These are phyloP conservation scores for Rutpela maculata DNA, from an alignment of 2,888 invertebrate genomes.

Conservation along the genomic window DNA sequence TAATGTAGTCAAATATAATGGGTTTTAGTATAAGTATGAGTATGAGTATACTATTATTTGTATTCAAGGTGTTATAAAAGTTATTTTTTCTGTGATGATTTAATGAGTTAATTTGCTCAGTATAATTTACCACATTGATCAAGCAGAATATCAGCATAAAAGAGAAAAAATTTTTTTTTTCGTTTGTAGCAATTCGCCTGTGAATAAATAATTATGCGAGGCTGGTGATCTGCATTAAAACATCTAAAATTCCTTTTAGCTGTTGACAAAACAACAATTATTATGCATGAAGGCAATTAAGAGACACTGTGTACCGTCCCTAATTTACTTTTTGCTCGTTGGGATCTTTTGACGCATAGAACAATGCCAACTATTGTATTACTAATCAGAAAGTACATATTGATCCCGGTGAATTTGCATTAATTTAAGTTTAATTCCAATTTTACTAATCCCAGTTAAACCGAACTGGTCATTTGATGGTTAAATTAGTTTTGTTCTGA, in stretches of 20 bases:
- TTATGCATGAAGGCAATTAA: constrained; percentile 32
- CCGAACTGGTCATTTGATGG: constrained; percentile 51
- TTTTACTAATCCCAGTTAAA: constrained; percentile 48
- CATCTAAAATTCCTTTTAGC: constrained; percentile 19
- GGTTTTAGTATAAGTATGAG: too few species aligned
- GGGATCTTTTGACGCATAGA: constrained; percentile 24
- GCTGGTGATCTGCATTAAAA: constrained; percentile 14
- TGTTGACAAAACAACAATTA: constrained; percentile 22
- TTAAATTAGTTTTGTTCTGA: constrained; percentile 52
- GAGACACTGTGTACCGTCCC: constrained; percentile 13
- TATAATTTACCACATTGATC: too few species aligned
- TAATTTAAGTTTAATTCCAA: constrained; percentile 52
- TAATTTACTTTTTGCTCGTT: constrained; percentile 36
- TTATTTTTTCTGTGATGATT: too few species aligned
- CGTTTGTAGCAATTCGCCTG: not conserved
- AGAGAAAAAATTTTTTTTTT: not conserved
- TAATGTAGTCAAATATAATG: too few species aligned
- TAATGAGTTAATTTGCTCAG: too few species aligned
- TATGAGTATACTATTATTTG: too few species aligned
- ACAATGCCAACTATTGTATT: constrained; percentile 33
- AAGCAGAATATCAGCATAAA: too few species aligned
- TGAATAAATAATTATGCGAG: constrained; percentile 8
- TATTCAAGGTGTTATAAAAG: too few species aligned
- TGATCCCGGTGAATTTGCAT: constrained; percentile 49
- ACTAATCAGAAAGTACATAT: constrained; percentile 47